Evolutionary conservation across 2,113 vertebrate genomes (phyloP), one percentile per base, ranked within the genome.

Genomic region (Paedocypris sp.): DNA sequence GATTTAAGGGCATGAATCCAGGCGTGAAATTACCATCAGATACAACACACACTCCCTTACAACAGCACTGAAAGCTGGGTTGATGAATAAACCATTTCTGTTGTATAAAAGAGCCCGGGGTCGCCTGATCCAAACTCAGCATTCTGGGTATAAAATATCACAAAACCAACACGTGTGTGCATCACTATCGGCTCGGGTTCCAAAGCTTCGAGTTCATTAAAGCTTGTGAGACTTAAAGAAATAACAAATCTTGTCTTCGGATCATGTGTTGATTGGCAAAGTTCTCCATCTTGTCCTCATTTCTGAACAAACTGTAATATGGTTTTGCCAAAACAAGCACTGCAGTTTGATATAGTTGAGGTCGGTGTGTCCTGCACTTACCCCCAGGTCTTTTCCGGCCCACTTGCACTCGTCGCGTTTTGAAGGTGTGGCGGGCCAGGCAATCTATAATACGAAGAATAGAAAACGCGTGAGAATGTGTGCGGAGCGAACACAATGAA

Each of bases 401-500:
- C 94, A 97, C 76, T 96, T 97, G 82, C 93, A 97, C 72, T 97
- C 94, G 57, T 98, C 93, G 67, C 89, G 86, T 75, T 92, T 91
- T 20, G 90, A 91, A 59, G 88, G 89, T 69, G 92, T 92, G 63
- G 95, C 92, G 31, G 94, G 92, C 94, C 94, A 98, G 39, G 85
- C 84, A 77, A 98, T 94, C 94, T 98, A 81, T 68, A 73, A 52
- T 19, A 67, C 19, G 52, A 39, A 8, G 23, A 41, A 52, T 25
- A 36, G 52, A 48, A 19, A 33, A 15, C 58, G 13, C 48, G 57
- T 25, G 73, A 58, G 66, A 66, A 61, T 60, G 22, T 59, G 51
- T 36, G 59, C 23, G 42, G 5, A 23, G 5, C 15, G 26, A 41
- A 62, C 41, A 54, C 60, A 67, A 36, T 58, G 53, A 53, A 36